Evolutionary conservation across 2,888 invertebrate species (phyloP).

Genomic region (Eueremaeus valkanovi): DNA sequence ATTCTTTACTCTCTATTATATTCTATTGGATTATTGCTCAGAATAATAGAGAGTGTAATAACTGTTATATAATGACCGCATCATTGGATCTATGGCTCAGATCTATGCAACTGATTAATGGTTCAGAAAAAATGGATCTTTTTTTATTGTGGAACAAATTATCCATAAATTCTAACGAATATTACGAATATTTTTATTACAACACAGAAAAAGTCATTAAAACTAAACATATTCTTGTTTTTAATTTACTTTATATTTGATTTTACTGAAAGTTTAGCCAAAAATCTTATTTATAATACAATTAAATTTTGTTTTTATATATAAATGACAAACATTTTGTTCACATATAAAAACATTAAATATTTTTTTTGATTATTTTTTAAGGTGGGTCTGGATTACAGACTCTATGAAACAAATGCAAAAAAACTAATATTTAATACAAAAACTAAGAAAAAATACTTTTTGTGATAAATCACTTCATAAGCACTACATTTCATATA

Average conservation of each 20-base stretch:
- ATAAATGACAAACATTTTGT: too few species aligned
- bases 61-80: background rate
- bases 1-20: background rate
- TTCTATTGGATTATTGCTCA: background rate
- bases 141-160: background rate
- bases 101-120: conserved; percentile 1
- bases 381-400: conserved; percentile 12
- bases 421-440: conserved; percentile 5
- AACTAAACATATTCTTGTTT: background rate
- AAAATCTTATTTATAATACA: too few species aligned
- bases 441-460: background rate
- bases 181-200: background rate
- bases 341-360: background rate
- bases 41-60: background rate
- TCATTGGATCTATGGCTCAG: background rate
- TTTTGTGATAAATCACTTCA: background rate
- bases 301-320: too few species aligned
- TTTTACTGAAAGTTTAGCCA: background rate
- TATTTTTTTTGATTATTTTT: background rate
- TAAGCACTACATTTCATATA: conserved; percentile 31
- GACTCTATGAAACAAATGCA: background rate
- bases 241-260: background rate
- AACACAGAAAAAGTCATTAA: too few species aligned
- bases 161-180: background rate
- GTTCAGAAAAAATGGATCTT: background rate